Evolutionary conservation across 2,797 vertebrate genomes (phyloP).

Genomic region (Florisuga fusca): DNA sequence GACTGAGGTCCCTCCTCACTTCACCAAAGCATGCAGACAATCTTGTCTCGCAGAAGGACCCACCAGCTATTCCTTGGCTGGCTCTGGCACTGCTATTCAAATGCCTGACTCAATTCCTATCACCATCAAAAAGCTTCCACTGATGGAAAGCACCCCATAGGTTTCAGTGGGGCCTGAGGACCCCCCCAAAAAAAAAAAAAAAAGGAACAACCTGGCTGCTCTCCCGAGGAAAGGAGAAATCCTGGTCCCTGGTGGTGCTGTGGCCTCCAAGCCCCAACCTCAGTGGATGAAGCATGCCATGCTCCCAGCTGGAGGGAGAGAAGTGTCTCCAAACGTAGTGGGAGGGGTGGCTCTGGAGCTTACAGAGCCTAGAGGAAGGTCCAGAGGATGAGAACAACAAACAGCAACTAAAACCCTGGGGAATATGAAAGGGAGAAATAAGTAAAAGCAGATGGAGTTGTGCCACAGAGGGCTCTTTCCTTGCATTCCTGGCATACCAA

Average conservation of each 20-base stretch:
- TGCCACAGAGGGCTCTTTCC: conserved; percentile 49
- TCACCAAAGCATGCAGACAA: not conserved
- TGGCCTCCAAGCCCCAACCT: not conserved
- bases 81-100: not conserved
- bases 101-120: not conserved
- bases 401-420: not conserved
- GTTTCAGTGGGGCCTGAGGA: not conserved
- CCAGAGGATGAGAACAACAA: conserved; percentile 24
- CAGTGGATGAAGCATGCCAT: not conserved
- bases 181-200: not conserved
- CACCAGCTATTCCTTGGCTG: conserved; percentile 1
- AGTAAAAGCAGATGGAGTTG: conserved; percentile 66
- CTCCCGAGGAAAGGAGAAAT: not conserved
- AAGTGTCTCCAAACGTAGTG: not conserved
- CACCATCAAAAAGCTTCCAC: not conserved
- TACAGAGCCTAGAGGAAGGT: conserved; percentile 28
- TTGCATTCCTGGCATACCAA: not conserved
- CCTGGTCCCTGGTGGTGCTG: not conserved
- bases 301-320: conserved; percentile 1
- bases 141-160: not conserved
- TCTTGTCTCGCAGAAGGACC: conserved; percentile 25
- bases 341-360: not conserved
- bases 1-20: conserved; percentile 16
- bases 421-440: conserved; percentile 57
- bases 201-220: not conserved